Conservation (phyloP, 1,140 invertebrate species). For the Chymomyza costata region DNA sequence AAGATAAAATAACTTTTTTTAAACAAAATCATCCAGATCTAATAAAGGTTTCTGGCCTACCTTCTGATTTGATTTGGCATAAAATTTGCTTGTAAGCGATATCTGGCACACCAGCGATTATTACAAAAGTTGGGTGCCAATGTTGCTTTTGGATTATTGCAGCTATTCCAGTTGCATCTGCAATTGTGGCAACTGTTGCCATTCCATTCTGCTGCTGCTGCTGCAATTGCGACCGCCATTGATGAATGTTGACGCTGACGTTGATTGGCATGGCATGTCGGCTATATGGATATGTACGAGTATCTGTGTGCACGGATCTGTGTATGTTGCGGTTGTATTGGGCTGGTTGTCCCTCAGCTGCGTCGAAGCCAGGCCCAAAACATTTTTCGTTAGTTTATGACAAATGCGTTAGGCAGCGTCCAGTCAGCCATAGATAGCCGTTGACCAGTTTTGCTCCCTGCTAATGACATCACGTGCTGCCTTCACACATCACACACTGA, state of each 20-base stretch:
- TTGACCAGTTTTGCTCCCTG: conserved; percentile 1
- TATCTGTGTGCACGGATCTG: conserved; percentile 44
- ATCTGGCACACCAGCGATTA: too few relatives aligned
- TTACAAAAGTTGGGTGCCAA: too few relatives aligned
- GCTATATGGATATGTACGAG: too few relatives aligned
- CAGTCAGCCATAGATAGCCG: too few relatives aligned
- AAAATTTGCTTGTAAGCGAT: too few relatives aligned
- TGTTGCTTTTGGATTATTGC: too few relatives aligned
- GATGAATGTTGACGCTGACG: conserved; percentile 47
- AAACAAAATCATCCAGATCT: too few relatives aligned
- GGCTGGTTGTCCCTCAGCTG: conserved; percentile 29
- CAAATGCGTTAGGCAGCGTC: conserved; percentile 45
- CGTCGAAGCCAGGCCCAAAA: neutral
- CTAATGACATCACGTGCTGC: conserved; percentile 69
- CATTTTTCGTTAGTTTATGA: conserved; percentile 62
- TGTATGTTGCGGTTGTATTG: conserved; percentile 58
- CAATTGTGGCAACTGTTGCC: conserved; percentile 22
- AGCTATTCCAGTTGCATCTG: conserved; percentile 14
- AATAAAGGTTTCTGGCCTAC: too few relatives aligned
- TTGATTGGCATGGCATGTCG: conserved; percentile 69
- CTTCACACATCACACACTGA: neutral
- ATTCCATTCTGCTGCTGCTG: neutral
- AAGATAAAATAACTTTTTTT: too few relatives aligned
- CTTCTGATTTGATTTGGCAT: too few relatives aligned
- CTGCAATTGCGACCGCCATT: too few relatives aligned